Evolutionary conservation across 2,113 vertebrate species (phyloP).

Genomic region (Scatophagus argus): DNA sequence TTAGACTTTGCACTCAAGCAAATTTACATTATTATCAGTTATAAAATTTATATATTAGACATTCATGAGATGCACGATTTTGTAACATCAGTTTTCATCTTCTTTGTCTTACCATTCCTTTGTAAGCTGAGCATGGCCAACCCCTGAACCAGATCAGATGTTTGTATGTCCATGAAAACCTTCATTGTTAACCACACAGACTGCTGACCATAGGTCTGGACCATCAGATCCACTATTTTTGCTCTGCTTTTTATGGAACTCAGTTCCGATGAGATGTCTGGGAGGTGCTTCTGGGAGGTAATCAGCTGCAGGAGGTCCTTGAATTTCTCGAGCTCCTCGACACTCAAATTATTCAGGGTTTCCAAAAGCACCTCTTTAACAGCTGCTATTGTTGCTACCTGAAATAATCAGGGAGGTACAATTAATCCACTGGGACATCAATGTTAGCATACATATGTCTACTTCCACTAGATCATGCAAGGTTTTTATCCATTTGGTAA

Average conservation of each 20-base stretch:
- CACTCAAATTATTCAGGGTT: not conserved
- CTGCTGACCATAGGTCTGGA: not conserved
- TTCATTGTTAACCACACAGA: not conserved
- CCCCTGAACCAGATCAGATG: not conserved
- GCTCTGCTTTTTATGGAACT: rapidly evolving
- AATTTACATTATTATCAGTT: not conserved
- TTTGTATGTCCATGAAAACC: not conserved
- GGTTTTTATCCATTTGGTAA: not conserved
- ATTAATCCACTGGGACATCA: not conserved
- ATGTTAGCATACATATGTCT: not conserved
- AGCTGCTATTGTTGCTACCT: slow-evolving; percentile 29
- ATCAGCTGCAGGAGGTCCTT: not conserved
- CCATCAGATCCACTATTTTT: not conserved
- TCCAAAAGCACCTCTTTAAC: slow-evolving; percentile 12
- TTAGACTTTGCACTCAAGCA: not conserved
- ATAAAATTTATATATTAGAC: not conserved
- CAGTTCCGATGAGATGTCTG: not conserved
- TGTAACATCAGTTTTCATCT: not conserved
- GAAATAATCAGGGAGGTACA: not conserved
- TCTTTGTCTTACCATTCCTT: not conserved
- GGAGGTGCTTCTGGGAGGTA: not conserved
- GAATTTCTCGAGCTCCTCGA: not conserved
- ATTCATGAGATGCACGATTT: not conserved
- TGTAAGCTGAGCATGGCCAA: not conserved
- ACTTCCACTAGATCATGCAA: no score